These are phyloP conservation scores for Avahi laniger DNA, from an alignment of 2,797 vertebrate species.

Conservation along the genomic window DNA sequence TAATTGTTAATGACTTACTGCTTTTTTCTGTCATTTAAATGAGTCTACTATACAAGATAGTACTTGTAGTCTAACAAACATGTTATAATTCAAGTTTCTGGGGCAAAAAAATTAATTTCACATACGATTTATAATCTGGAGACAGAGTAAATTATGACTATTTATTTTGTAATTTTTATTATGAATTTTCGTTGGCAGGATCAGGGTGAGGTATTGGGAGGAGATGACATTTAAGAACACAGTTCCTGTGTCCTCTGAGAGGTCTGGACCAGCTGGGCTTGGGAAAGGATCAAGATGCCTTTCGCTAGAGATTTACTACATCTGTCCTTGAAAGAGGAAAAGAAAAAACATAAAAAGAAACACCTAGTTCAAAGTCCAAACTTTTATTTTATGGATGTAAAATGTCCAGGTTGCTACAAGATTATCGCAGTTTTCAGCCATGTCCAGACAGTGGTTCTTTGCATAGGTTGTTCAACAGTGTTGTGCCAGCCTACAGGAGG, in stretches of 20 bases:
- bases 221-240: background rate
- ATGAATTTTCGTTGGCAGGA: conserved; percentile 51
- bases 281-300: too few relatives aligned
- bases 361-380: too few relatives aligned
- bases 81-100: conserved; percentile 64
- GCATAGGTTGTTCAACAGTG: too few relatives aligned
- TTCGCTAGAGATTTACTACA: too few relatives aligned
- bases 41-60: background rate
- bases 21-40: conserved; percentile 41
- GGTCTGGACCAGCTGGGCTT: too few relatives aligned
- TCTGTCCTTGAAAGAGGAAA: too few relatives aligned
- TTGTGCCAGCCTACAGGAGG: too few relatives aligned
- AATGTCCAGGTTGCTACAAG: too few relatives aligned
- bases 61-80: conserved; percentile 39
- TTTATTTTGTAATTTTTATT: conserved; percentile 55
- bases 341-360: too few relatives aligned
- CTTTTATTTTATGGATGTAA: too few relatives aligned
- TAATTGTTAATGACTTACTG: conserved; percentile 46
- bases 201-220: background rate
- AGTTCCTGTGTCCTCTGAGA: background rate
- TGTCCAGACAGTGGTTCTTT: too few relatives aligned
- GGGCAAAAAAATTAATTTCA: conserved; percentile 46
- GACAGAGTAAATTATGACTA: background rate
- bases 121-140: conserved; percentile 40
- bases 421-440: too few relatives aligned